Evolutionary conservation across 1,140 invertebrate genomes (phyloP), one percentile per base, ranked within the genome.

Genomic region (Orussus abietinus): DNA sequence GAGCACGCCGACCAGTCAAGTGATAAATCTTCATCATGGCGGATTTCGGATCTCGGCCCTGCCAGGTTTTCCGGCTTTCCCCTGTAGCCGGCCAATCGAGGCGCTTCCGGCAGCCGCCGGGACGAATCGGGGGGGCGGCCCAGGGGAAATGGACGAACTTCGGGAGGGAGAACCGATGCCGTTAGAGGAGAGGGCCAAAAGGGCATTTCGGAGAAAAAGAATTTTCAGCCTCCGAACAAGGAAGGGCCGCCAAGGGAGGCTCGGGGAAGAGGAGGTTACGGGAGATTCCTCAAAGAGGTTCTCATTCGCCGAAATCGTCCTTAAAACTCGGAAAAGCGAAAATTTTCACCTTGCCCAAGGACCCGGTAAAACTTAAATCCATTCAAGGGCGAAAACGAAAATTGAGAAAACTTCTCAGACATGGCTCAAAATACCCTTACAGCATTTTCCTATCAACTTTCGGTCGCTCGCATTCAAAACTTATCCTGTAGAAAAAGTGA

Each of bases 201-300:
- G 31, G 33, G 36, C 31, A 30, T 37, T 56, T 58, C 37, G 22
- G 4, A 38, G 51, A 45, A 50, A 55, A 49, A 51, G 39, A 54
- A 43, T 56, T 58, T 56, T 51, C 45, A 32, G 41, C 18, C 14
- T 38, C 9, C 11, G 36, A 10, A 21, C 12, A 19, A 15, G 22
- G 14, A n/a, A 36, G 10, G 22, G 28, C 17, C 11, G 31, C 15
- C 6, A 30, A 6, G 3, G 17, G 28, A 19, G 14, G 20, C 11
- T 40, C 32, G 13, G 19, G 22, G 46, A 32, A 26, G 25, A 36
- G 38, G 38, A 48, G 30, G 19, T 36, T 15, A 48, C 44, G 14
- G 33, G 28, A 42, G 42, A 52, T 45, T 48, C 42, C 32, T 47
- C 13, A 33, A 38, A 45, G 39, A 14, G 42, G 38, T 52, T 49